Percentiles rank a stretch among this genome's conserved stretches.
Conservation (phyloP, 2,113 vertebrate genomes). For the Bujurquina vittata region DNA sequence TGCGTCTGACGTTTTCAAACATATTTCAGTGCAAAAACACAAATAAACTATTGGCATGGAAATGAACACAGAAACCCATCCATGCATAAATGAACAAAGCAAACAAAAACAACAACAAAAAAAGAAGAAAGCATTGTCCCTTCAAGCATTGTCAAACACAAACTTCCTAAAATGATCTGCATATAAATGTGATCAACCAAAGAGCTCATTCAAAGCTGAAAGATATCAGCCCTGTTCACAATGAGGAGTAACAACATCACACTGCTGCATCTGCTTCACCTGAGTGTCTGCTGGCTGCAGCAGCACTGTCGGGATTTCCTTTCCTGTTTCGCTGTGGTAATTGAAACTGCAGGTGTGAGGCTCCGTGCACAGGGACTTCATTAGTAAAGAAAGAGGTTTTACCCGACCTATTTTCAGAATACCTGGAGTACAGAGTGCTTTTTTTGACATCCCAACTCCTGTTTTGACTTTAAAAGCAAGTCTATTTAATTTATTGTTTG, state of each 20-base stretch:
- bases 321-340: conserved; percentile 56
- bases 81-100: conserved; percentile 46
- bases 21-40: conserved; percentile 27
- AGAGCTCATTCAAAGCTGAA: conserved; percentile 8
- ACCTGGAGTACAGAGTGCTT: background rate
- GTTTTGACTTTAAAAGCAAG: conserved; percentile 47
- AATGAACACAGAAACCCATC: conserved; percentile 19
- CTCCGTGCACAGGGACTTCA: conserved; percentile 68
- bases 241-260: conserved; percentile 4
- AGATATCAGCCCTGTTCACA: background rate
- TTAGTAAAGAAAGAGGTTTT: conserved; percentile 67
- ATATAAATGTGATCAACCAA: conserved; percentile 27
- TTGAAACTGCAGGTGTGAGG: conserved; percentile 70
- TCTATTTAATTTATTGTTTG: conserved; percentile 50
- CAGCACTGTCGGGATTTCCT: conserved; percentile 52
- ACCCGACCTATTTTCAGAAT: conserved; percentile 65
- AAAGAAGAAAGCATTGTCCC: background rate
- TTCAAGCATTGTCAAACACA: conserved; percentile 11
- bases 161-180: conserved; percentile 28
- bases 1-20: background rate
- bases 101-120: too few species aligned
- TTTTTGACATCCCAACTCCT: conserved; percentile 21
- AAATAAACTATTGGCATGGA: conserved; percentile 23
- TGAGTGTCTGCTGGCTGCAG: conserved; percentile 16
- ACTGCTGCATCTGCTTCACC: conserved; percentile 33